Evolutionary conservation across 2,797 vertebrate species (phyloP).

Genomic region (Centropyge bicolor): DNA sequence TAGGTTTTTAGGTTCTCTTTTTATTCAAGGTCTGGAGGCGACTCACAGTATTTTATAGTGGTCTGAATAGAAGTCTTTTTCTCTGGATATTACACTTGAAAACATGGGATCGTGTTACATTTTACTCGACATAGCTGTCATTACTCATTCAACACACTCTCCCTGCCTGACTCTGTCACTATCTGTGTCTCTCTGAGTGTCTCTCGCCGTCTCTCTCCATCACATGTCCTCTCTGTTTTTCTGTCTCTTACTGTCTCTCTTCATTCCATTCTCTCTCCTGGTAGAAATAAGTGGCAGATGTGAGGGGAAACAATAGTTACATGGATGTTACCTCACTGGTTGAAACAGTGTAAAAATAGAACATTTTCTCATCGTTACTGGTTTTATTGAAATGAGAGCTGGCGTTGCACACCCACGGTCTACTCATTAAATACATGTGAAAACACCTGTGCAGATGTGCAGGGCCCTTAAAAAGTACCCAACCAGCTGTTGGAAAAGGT

Average conservation of each 20-base stretch:
- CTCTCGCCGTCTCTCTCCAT: background rate
- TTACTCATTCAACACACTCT: slow-evolving; percentile 9
- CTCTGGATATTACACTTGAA: slow-evolving; percentile 12
- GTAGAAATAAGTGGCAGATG: background rate
- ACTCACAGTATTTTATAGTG: background rate
- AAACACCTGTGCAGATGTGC: slow-evolving; percentile 1
- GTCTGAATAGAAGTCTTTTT: background rate
- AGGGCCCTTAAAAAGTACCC: background rate
- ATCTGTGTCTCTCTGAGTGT: slow-evolving; percentile 1
- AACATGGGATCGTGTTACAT: slow-evolving; percentile 4
- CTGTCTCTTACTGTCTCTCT: background rate
- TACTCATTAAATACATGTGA: background rate
- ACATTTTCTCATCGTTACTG: background rate
- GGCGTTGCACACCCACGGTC: background rate
- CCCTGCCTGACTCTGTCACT: slow-evolving; percentile 16
- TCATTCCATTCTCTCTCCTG: background rate
- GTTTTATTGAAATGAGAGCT: background rate
- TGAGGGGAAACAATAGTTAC: background rate
- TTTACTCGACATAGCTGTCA: slow-evolving; percentile 12
- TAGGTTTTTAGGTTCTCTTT: slow-evolving; percentile 28
- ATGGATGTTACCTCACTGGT: too few relatives aligned
- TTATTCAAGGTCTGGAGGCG: slow-evolving; percentile 19
- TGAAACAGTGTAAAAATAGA: background rate
- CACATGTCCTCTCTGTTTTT: background rate
- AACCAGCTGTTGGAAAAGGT: background rate